Evolutionary conservation across 2,797 vertebrate genomes (phyloP), one percentile per base, ranked within the genome.

Genomic region (Micropoecilia bifurca): DNA sequence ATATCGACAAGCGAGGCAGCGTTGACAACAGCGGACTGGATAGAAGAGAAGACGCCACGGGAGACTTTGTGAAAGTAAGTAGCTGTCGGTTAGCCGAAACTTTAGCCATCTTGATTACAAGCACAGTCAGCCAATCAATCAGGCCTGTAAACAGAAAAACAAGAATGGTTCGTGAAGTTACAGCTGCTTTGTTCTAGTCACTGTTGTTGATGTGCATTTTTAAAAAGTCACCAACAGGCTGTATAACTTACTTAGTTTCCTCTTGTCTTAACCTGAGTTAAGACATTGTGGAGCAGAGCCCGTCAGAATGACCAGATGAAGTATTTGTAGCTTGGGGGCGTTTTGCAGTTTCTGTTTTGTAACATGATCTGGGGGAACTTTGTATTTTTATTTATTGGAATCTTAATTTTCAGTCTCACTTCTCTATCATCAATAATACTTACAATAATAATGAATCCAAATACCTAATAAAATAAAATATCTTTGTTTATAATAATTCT

Each of bases 41-140:
- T 0, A 4, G 13, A 0, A 22, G 4, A 28, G 0, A 72, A 41
- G 55, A 68, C 76, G 68, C 61, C 3, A 13, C 63, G 48, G 16
- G 1, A 12, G 12, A 4, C 16, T 41, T 33, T 25, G 1, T 83
- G 88, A 91, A 83, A 93, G 93, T 93, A 76, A 90, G 93, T 83
- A 10, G 2, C 22, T 53, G 20, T 7, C 18, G 3, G n/a, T 74
- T 71, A 84, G 85, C 86, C 0, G 12, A 69, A 69, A 43, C 20
- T 59, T 33, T 12, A 81, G 77, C 79, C 73, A 25, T 0, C 18
- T 25, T 72, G 84, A 85, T 78, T 25, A 63, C 28, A 61, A 55
- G 28, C 83, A 1, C 33, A 7, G 33, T 69, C 30, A 63, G 3
- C 0, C 36, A 2, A 48, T 63, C n/a, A 73, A 6, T 66, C 25